phyloP scores from a whole-genome alignment of 2,888 invertebrate genomes.

The Epirrita christyi region DNA sequence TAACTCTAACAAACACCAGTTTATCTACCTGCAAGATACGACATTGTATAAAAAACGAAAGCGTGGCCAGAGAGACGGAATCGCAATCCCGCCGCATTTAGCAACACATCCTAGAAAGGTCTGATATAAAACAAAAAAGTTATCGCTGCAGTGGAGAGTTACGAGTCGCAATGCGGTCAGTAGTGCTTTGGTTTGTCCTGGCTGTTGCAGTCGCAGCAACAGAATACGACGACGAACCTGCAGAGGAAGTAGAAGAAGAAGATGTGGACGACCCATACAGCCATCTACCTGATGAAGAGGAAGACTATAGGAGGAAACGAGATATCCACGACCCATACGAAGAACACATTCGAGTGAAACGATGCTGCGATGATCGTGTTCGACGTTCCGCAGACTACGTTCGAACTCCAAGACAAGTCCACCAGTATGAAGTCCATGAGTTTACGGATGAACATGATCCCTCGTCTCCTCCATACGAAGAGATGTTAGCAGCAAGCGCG shows the following conservation, averaged over 20 bases:
- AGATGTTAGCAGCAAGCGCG: slow-evolving; percentile 76
- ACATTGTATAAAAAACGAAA: slow-evolving; percentile 56
- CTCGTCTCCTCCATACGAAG: slow-evolving; percentile 67
- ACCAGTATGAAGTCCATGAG: slow-evolving; percentile 77
- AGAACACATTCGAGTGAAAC: slow-evolving; percentile 65
- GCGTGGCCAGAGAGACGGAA: slow-evolving; percentile 23
- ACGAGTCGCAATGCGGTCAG: slow-evolving; percentile 58
- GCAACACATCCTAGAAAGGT: slow-evolving; percentile 70
- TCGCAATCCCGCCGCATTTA: slow-evolving; percentile 48
- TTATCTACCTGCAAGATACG: slow-evolving; percentile 46
- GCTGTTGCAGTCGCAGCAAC: slow-evolving; percentile 55
- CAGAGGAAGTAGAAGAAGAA: slow-evolving; percentile 28
- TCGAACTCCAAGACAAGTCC: slow-evolving; percentile 62
- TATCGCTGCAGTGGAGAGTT: slow-evolving; percentile 52
- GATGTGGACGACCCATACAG: slow-evolving; percentile 58
- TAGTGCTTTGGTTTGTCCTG: slow-evolving; percentile 54
- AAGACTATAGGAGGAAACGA: slow-evolving; percentile 49
- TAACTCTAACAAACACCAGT: slow-evolving; percentile 31
- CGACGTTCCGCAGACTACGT: slow-evolving; percentile 53
- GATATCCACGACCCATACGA: slow-evolving; percentile 59
- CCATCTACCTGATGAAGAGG: slow-evolving; percentile 59
- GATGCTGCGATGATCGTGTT: slow-evolving; percentile 52
- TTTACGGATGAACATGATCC: slow-evolving; percentile 58
- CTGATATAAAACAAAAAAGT: slow-evolving; percentile 74
- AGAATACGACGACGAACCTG: slow-evolving; percentile 16